phyloP scores from a whole-genome alignment of 2,888 invertebrate species.

The Sminthurides aquaticus region DNA sequence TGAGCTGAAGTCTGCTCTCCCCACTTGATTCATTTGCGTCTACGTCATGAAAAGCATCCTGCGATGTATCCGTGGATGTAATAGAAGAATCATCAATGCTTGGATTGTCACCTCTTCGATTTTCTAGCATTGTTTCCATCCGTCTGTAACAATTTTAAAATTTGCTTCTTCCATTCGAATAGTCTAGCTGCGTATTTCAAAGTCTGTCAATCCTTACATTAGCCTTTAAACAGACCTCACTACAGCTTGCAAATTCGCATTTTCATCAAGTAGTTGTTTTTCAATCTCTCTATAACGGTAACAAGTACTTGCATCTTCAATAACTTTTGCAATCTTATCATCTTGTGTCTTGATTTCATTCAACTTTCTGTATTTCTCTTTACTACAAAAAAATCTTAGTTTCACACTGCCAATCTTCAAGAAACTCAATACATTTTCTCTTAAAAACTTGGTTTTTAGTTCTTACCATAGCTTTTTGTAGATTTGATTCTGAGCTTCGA shows the following conservation, averaged over 20 bases:
- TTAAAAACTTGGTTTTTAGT: no score
- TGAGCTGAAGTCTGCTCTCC: no score
- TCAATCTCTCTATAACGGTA: constrained; percentile 22
- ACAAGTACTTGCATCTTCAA: constrained; percentile 19
- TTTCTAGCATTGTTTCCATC: neutral
- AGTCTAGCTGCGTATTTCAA: neutral
- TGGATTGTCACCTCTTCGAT: neutral
- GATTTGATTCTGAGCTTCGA: neutral
- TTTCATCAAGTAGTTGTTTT: constrained; percentile 20
- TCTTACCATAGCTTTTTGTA: neutral
- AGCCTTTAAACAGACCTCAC: constrained; percentile 10
- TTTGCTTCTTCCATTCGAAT: no score
- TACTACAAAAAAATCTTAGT: neutral
- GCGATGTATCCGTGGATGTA: no score
- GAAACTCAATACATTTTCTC: no score
- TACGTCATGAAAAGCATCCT: no score
- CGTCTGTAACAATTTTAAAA: neutral
- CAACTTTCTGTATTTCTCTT: constrained; percentile 3
- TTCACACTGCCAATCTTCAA: no score
- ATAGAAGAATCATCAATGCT: no score
- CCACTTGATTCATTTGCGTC: no score
- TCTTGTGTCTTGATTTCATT: constrained; percentile 2
- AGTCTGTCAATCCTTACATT: neutral
- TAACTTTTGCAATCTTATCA: constrained; percentile 14
- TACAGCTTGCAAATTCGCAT: constrained; percentile 19